Evolutionary conservation across 53 echinoderm and acorn worm genomes (phyloP), one percentile per base, ranked within the genome.

Genomic region (Hippasteria phrygiana): DNA sequence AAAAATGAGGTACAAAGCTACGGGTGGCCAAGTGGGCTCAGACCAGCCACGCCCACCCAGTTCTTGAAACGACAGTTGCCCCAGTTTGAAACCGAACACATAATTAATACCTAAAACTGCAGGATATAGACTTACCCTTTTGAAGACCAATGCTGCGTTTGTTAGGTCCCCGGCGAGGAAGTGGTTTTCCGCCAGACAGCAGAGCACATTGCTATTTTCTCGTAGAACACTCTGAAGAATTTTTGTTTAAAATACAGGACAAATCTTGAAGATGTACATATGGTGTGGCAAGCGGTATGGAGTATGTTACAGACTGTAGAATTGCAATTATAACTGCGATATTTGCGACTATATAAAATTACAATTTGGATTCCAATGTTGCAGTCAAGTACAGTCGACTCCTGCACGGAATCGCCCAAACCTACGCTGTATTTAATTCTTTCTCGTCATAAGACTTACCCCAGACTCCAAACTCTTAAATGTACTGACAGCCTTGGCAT

Each of bases 121-220:
- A 45, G 13, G 10, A 10, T 13, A 73, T 7, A 33, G 36, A 38
- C 91, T 81, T 74, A 95, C 95, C 64, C 96, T 79, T 82, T 93
- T 90, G 77, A 93, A 99, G 37, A 96, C 90, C 1, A 89, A 70
- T 32, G 90, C 80, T 56, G 99, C 96, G 55, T 94, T 99, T 50
- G 88, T 74, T 45, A 94, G 90, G 69, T 99, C 99, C 1, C 99
- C 99, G 0, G 96, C 91, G 71, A 99, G 75, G 89, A 99, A 99
- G 75, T 99, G 73, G 83, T 95, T 94, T 73, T 96, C 94, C 10
- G 99, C 99, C 7, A 99, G 91, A 77, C 99, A 96, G 87, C 95
- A 93, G 32, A 99, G 94, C 5, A 99, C 94, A 71, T 93, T 89
- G 54, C 80, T 96, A 73, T 95, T 99, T 62, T 99, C 94, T 55